A percentile compares a stretch with the other conserved stretches of the same genome.
phyloP scores from a whole-genome alignment of 2,113 vertebrate genomes.

The Oncorhynchus clarkii region DNA sequence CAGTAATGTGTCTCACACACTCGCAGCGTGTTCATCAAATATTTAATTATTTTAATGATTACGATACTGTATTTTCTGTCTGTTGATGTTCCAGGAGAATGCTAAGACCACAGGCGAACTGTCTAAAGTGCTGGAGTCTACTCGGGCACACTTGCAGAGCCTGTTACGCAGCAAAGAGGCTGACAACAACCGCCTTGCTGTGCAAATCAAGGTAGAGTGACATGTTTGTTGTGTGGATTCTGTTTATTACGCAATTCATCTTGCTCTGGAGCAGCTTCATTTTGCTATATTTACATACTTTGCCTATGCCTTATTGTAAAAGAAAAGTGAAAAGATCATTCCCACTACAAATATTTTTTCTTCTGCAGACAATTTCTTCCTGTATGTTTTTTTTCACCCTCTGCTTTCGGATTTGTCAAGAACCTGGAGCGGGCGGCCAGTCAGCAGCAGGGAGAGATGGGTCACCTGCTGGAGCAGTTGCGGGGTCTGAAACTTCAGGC shows the following conservation, averaged over 20 bases:
- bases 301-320: too few species aligned
- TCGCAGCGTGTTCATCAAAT: not conserved
- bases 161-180: constrained; percentile 84
- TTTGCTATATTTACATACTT: too few species aligned
- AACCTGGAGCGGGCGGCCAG: constrained; percentile 78
- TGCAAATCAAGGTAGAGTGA: constrained; percentile 72
- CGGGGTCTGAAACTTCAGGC: constrained; percentile 72
- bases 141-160: constrained; percentile 81
- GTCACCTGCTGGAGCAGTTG: constrained; percentile 74
- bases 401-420: constrained; percentile 59
- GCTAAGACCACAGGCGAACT: constrained; percentile 74
- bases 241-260: not conserved
- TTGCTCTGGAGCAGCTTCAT: not conserved
- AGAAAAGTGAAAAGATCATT: too few species aligned
- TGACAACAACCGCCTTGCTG: constrained; percentile 80
- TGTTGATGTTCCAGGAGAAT: constrained; percentile 72
- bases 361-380: too few species aligned
- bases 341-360: too few species aligned
- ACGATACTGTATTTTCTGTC: too few species aligned
- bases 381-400: not conserved
- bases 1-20: too few species aligned
- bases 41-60: not conserved
- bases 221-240: not conserved
- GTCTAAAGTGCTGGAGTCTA: constrained; percentile 80
- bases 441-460: constrained; percentile 78